Base-by-base conservation (phyloP, 2,797 vertebrate genomes). In the Taenioides sp. region DNA sequence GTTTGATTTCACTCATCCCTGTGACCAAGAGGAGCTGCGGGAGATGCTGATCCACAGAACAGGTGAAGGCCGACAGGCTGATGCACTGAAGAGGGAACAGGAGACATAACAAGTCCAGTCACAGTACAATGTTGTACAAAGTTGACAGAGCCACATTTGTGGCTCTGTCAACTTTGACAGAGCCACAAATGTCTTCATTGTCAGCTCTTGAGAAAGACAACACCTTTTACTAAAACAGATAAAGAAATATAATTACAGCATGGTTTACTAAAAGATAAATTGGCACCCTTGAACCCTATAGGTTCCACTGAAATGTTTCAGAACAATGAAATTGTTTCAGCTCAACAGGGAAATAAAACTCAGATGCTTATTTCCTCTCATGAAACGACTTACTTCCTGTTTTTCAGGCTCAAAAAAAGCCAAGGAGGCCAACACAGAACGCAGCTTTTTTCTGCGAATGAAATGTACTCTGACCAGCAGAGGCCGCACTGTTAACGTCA, bases 1-100 rank as follows among this genome's bases (percentile, higher is more conserved):
- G 54, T 98, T 98, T 92, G 98, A 99, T 89, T 99, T 95, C 90
- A 97, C 95, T 84, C 98, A 99, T 88, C 98, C 97, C 0, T 99
- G 98, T 89, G 98, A 99, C 88, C 97, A 99, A 59, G 98, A 99
- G 79, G 97, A 99, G 90, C 92, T 99, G 90, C 94, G 96, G 90
- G 98, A 99, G 92, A 96, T 97, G 96, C 94, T 99, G 85, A 90
- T 96, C 23, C 94, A 97, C 88, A 98, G 93, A 93, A 94, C 95
- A 86, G 97, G 98, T 98, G 88, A 95, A 92, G 82, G 67, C 0
- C 16, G 7, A 17, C 37, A 47, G 43, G 14, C 43, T 47, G 43
- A 47, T 47, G 0, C 43, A 47, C 14, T 47, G 43, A 47, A 47
- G 14, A 47, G 43, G 16, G 14, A 47, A 47, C 43, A 47, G 43